Evolutionary conservation across 2,888 invertebrate species (phyloP).

Genomic region (Girardia tigrina): DNA sequence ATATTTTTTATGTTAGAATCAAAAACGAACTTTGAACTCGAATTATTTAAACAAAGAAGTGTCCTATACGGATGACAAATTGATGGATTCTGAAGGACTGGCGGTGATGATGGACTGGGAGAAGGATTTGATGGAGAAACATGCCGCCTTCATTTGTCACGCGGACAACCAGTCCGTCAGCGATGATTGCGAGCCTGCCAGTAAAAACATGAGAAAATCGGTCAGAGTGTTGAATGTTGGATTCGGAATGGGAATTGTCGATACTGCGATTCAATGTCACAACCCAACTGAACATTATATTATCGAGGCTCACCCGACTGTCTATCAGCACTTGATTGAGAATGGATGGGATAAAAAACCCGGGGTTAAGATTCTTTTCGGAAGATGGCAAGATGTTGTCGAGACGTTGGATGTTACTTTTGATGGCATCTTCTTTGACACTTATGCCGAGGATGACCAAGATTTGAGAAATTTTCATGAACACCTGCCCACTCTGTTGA

Average conservation of each 20-base stretch:
- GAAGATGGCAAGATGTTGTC: slow-evolving; percentile 35
- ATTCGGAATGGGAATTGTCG: slow-evolving; percentile 37
- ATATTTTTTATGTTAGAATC: neutral
- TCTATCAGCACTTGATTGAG: neutral
- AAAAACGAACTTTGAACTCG: slow-evolving; percentile 23
- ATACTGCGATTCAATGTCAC: slow-evolving; percentile 28
- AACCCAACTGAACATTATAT: slow-evolving; percentile 32
- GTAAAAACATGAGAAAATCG: neutral
- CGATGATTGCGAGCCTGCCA: neutral
- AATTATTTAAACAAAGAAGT: slow-evolving; percentile 2
- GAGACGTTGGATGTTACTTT: neutral
- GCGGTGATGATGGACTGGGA: slow-evolving; percentile 37
- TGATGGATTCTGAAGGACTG: slow-evolving; percentile 29
- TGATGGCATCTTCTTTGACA: slow-evolving; percentile 37
- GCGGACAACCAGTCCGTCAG: neutral
- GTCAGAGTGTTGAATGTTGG: slow-evolving; percentile 35
- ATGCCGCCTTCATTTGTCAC: slow-evolving; percentile 34
- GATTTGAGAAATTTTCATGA: slow-evolving; percentile 35
- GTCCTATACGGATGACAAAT: neutral
- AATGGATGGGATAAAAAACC: slow-evolving; percentile 36
- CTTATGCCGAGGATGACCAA: slow-evolving; percentile 36
- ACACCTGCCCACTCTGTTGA: slow-evolving; percentile 29
- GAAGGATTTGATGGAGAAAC: slow-evolving; percentile 35
- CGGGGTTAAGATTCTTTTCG: slow-evolving; percentile 31
- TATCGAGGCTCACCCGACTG: slow-evolving; percentile 36